Evolutionary conservation across 2,797 vertebrate genomes (phyloP), one percentile per base, ranked within the genome.

Genomic region (Anniella stebbinsi): DNA sequence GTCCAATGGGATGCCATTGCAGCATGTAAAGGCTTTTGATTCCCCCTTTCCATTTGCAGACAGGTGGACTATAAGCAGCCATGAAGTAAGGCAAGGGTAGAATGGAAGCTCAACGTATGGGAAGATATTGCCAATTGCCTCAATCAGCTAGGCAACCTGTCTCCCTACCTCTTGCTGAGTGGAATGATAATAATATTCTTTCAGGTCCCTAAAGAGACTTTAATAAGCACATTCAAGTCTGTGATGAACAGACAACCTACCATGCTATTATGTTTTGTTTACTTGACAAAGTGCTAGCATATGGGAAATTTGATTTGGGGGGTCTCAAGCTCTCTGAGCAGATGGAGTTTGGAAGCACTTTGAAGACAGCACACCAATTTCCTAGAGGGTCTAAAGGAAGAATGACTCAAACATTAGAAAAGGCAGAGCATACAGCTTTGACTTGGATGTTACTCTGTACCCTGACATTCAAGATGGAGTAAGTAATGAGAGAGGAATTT

Each of bases 281-380:
- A 1, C 80, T 94, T 94, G 88, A 91, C 93, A 82, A 89, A 89
- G 12, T 0, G 0, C 13, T 92, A 88, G 80, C 95, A 88, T 95
- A 92, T 95, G 93, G 93, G 90, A 93, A 60, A 33, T 17, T 51
- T 80, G 45, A 1, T 83, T 67, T 0, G 0, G 63, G 81, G 89
- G 83, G 88, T 92, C 80, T 93, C 88, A 66, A 92, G 90, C 92
- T 91, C 91, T 92, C 78, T 54, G n/a, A 80, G 92, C 93, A 95
- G 92, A 93, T 91, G 90, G 93, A 88, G 87, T 30, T 75, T 28
- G 84, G 80, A 75, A 90, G 48, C 0, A 78, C 84, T 91, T 4
- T 13, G 89, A 84, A 89, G 38, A 4, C 4, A 1, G 41, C 57
- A 6, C 36, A 30, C 75, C 41, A 15, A 90, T 41, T 48, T 77